Base-by-base conservation (phyloP, 1,140 invertebrate genomes). In the Nautilus pompilius region DNA sequence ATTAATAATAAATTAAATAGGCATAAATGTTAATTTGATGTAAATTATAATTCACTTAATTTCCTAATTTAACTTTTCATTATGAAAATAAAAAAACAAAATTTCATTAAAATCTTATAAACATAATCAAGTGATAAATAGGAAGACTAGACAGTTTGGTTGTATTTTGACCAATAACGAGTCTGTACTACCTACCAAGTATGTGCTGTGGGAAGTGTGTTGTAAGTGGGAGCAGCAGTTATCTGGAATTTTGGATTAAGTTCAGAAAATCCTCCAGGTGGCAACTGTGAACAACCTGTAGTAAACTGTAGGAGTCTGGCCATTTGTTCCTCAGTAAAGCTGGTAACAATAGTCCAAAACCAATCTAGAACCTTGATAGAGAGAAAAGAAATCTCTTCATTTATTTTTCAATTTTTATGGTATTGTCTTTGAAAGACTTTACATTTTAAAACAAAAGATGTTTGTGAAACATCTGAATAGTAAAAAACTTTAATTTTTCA, bases 311-410 rank as follows among this genome's bases (percentile, higher is more conserved):
- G 84, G 61, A 98, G 85, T 48, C 93, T 84, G 0, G 93, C 93
- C 88, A 95, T 93, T 85, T 97, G 93, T 78, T 95, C 93, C 73
- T 91, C 90, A 32, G 91, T 93, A 79, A 96, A 95, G 81, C 92
- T 93, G 65, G 89, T 90, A 22, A 96, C 89, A 51, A 93, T 91
- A 3, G 93, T 92, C 95, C 94, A 97, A 82, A 96, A 96, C 93
- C 94, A 96, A 66, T 90, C 90, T 22, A 96, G 83, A 45, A 95
- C 89, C 82, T 83, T 66, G 3, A 63, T 45, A 48, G 59, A 59
- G 13, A 63, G 53, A 48, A 33, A 58, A 28, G n/a, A 36, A 32
- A n/a, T 20, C 45, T 20, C 2, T n/a, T n/a, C n/a, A n/a, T n/a
- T n/a, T n/a, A n/a, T 41, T 41, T 41, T 41, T 41, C 36, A 41